Base-by-base conservation (phyloP, 2,797 vertebrate species). In the Platalea minor region DNA sequence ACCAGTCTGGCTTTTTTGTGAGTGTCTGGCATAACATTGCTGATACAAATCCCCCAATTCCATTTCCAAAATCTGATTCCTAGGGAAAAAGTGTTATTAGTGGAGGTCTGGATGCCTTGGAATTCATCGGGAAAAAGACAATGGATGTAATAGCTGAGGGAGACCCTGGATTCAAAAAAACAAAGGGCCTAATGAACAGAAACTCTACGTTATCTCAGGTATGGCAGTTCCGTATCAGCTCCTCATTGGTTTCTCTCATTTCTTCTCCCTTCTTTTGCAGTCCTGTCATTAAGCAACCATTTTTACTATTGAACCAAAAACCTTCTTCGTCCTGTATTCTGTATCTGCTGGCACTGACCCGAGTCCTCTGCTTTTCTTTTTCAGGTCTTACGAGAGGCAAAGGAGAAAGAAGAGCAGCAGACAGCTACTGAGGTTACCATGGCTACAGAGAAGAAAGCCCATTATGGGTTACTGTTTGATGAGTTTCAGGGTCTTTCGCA, bases 71-170 rank as follows among this genome's bases (percentile, higher is more conserved):
- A 69, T 94, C 48, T 96, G 33, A 91, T 96, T 95, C 85, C 59
- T 89, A 99, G 99, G 98, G 99, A 23, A 99, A 99, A 96, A 99
- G 98, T 0, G 98, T 99, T 91, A 98, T 99, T 86, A 98, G 96
- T 19, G 99, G 99, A 39, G 98, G 99, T 54, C 97, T 99, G 96
- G 99, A 99, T 90, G 99, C 99, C 75, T 98, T 99, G 97, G 99
- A 99, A 97, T 99, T 99, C 96, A 99, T 99, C 2, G 99, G 99
- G 48, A 99, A 99, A 97, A 99, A 99, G 98, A 99, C 99, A 41
- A 99, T 99, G 99, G 99, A 99, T 33, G 99, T 99, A 93, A 99
- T 99, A 79, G 99, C 99, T 45, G 99, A 99, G 96, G 99, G 99
- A 59, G 99, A 99, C 91, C 99, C 99, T 7, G 99, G 99, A 70